Evolutionary conservation across 2,797 vertebrate genomes (phyloP).

Genomic region (Nannoperca australis): DNA sequence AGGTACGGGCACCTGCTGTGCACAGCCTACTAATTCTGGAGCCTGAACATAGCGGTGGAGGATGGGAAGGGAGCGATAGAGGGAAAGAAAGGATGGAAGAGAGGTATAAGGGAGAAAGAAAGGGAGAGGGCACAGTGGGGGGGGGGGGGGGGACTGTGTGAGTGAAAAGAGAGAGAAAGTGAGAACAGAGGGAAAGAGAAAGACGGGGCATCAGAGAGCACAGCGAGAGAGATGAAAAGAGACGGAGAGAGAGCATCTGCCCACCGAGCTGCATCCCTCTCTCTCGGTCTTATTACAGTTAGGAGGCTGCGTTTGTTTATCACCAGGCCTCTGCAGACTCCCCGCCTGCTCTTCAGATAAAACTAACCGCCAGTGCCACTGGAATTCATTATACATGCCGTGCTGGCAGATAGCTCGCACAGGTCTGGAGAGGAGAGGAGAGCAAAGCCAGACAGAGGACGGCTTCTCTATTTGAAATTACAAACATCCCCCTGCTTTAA

Average conservation of each 20-base stretch:
- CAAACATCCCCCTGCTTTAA: slow-evolving; percentile 80
- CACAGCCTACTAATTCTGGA: slow-evolving; percentile 69
- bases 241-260: slow-evolving; percentile 36
- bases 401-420: slow-evolving; percentile 43
- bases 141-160: slow-evolving; percentile 16
- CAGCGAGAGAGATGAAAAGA: slow-evolving; percentile 25
- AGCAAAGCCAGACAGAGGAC: slow-evolving; percentile 51
- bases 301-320: slow-evolving; percentile 78
- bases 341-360: slow-evolving; percentile 76
- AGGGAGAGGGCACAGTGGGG: slow-evolving; percentile 29
- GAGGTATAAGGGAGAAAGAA: slow-evolving; percentile 3
- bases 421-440: slow-evolving; percentile 56
- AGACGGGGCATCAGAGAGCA: slow-evolving; percentile 3
- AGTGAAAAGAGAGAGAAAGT: neutral
- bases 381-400: slow-evolving; percentile 75
- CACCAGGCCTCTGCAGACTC: slow-evolving; percentile 62
- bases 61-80: slow-evolving; percentile 27
- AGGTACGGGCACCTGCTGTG: slow-evolving; percentile 74
- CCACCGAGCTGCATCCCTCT: slow-evolving; percentile 45
- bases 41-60: slow-evolving; percentile 43
- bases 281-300: slow-evolving; percentile 61
- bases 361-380: slow-evolving; percentile 62
- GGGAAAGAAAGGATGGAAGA: neutral
- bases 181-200: neutral
- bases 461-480: slow-evolving; percentile 74